Percentiles rank a stretch among this genome's conserved stretches.
These are phyloP conservation scores for Oxystoma pomonae DNA, from an alignment of 2,888 invertebrate species.

Conservation along the genomic window DNA sequence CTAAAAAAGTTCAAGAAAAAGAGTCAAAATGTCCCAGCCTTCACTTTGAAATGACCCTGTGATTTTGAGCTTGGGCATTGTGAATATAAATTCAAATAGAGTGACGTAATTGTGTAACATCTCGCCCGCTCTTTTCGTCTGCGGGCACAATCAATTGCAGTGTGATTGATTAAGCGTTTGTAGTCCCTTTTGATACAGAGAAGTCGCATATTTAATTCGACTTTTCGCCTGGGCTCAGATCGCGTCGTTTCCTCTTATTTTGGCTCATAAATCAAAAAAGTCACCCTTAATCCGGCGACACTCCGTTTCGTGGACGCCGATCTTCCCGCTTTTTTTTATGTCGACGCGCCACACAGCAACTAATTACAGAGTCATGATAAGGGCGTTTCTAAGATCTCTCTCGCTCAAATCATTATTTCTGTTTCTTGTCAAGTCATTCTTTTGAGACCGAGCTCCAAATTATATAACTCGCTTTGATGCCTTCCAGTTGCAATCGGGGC, in stretches of 20 bases:
- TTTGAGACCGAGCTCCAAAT: constrained; percentile 23
- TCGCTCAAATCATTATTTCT: constrained; percentile 27
- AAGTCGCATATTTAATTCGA: constrained; percentile 48
- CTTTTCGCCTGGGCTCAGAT: constrained; percentile 35
- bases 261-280: constrained; percentile 47
- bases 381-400: constrained; percentile 39
- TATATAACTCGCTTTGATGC: constrained; percentile 26
- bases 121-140: no score
- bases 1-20: no score
- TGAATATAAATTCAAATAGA: no score
- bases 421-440: constrained; percentile 27
- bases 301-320: constrained; percentile 35
- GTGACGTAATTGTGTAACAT: no score
- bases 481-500: constrained; percentile 20
- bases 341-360: constrained; percentile 39
- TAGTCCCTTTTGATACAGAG: no score
- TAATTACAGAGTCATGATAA: constrained; percentile 47
- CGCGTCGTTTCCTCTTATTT: constrained; percentile 41
- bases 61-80: no score
- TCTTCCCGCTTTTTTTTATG: constrained; percentile 36
- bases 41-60: no score
- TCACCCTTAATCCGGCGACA: constrained; percentile 44
- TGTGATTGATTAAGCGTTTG: no score
- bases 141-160: no score
- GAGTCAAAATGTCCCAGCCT: no score